Base-by-base conservation (phyloP, 2,888 invertebrate species). In the Caenorhabditis doughertyi region DNA sequence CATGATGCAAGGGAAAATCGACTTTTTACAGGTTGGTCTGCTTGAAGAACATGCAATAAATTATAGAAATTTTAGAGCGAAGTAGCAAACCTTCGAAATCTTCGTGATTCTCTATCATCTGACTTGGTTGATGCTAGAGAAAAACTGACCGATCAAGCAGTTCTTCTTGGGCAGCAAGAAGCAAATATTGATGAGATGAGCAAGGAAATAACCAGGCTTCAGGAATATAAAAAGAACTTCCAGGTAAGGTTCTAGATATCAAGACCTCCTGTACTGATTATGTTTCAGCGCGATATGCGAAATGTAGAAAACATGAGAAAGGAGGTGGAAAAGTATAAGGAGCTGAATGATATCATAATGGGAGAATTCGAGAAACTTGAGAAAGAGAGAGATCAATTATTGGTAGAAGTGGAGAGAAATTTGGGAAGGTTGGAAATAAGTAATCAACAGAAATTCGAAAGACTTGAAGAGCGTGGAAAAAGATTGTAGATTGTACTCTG, bases 291-390 rank as follows among this genome's bases (percentile, higher is more conserved):
- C n/a, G 87, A 87, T 47, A 81, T 80, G 35, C 51, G 79, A 39
- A 81, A 81, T 42, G 80, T 87, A 25, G 85, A 81, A 1, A 71
- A 71, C 3, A 85, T 85, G 84, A 55, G 77, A 29, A 74, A 73
- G 27, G 87, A 87, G 73, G 73, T 83, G 0, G 80, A 82, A 32
- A 87, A 87, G 58, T 87, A 84, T 67, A 84, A 82, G 42, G 87
- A 87, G 29, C 79, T 87, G 55, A 87, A 87, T 49, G 85, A 86
- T 25, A 87, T 87, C n/a, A 73, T 86, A 11, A 83, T 86, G 79
- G 81, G 80, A 39, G 86, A 86, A 49, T 86, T 83, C 51, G 68
- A 68, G 25, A 84, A 84, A 79, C 49, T 87, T n/a, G 87, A 87
- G 55, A 79, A 84, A 3, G 87, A 87, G 44, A 65, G 85, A 32